Evolutionary conservation across 1,140 invertebrate genomes (phyloP), one percentile per base, ranked within the genome.

Genomic region (Scaptodrosophila lebanonensis): DNA sequence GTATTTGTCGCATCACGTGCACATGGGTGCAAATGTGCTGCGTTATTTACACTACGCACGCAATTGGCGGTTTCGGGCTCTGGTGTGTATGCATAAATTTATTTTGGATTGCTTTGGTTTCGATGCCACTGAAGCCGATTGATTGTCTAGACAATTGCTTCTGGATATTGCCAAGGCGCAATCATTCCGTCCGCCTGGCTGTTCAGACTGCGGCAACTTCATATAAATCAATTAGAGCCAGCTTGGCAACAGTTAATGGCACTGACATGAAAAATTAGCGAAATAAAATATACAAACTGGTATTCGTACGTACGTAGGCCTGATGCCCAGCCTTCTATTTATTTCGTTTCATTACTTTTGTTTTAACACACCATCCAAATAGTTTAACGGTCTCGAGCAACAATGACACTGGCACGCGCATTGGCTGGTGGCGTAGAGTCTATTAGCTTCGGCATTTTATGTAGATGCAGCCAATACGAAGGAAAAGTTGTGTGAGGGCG

Each of bases 1-100:
- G n/a, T 70, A 82, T 82, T 83, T 82, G 75, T 82, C 75, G 75
- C 75, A 82, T 79, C 75, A 79, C 75, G 75, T 82, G 76, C 52
- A n/a, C n/a, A 54, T 36, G 52, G 49, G 69, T 59, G 69, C 58
- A 73, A 73, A 73, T 63, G 65, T 51, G 63, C 61, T 50, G 40
- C 58, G 49, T 83, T 83, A 82, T 82, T 70, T 83, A 50, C 62
- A 40, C 44, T 75, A 82, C 76, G 70, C 75, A 82, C 76, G 75
- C 75, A 48, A 82, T 40, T 47, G 15, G 47, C 63, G 56, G n/a
- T n/a, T n/a, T n/a, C n/a, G n/a, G n/a, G n/a, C n/a, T n/a, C n/a
- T n/a, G n/a, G n/a, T n/a, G n/a, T n/a, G n/a, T n/a, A n/a, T 58
- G 66, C 58, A 77, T 77, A 77, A 77, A 77, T 79, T 61, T 61